These are phyloP conservation scores for Porites australiensis DNA, from an alignment of 64 coral and sea anemone genomes.

Conservation along the genomic window DNA sequence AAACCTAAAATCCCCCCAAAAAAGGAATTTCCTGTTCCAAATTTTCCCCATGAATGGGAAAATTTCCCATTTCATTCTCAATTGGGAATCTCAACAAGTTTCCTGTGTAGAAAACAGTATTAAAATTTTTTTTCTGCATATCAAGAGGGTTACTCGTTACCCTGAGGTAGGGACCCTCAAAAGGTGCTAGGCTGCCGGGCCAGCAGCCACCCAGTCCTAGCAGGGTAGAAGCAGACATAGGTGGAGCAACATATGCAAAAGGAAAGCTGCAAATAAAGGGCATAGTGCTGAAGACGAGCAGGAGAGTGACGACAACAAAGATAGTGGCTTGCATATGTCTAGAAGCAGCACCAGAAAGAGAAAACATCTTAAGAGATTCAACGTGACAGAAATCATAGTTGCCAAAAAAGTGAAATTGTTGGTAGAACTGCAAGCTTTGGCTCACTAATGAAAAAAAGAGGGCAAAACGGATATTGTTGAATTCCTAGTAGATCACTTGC, in stretches of 20 bases:
- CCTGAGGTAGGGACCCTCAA: background rate
- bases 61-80: no score
- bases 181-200: background rate
- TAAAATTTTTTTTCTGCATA: no score
- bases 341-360: background rate
- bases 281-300: background rate
- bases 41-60: no score
- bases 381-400: background rate
- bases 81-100: no score
- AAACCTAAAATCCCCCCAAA: no score
- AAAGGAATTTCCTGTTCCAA: no score
- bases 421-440: background rate
- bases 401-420: background rate
- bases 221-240: background rate
- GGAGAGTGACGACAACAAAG: no score
- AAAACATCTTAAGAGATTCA: background rate
- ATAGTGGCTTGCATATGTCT: background rate
- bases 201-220: background rate
- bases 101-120: no score
- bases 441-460: conserved; percentile 29
- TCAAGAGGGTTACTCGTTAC: no score
- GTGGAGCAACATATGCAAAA: no score
- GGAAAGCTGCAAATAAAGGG: no score
- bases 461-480: conserved; percentile 1
- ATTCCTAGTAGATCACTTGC: background rate